Base-by-base conservation (phyloP, 2,113 vertebrate species). In the Conger conger region DNA sequence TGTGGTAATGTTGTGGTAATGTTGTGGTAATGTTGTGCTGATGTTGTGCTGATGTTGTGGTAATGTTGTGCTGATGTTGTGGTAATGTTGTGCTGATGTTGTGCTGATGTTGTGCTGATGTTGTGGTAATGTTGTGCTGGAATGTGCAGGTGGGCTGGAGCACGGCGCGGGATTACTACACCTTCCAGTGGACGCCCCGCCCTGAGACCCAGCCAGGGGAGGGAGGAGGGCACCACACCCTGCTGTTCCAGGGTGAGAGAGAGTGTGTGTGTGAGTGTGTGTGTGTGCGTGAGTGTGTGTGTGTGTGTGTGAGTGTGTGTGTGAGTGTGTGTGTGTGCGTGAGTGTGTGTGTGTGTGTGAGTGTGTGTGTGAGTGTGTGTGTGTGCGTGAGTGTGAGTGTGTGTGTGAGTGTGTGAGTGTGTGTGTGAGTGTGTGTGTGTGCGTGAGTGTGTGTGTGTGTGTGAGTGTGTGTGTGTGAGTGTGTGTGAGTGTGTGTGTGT, bases 141-240 rank as follows among this genome's bases (percentile, higher is more conserved):
- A n/a, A n/a, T 83, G 57, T 89, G 84, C 89, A 99, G 98, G 98
- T 99, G 91, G 98, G 98, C 83, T 99, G 98, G 98, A 99, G 97
- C 94, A 99, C 98, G 54, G 97, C 98, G 81, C 96, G 98, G 89
- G 98, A 99, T 92, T 99, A 99, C 93, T 99, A 98, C 86, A 99
- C 98, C 0, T 99, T 99, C 91, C 95, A 99, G 82, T 99, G 98
- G 98, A 98, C 98, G 79, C 97, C 97, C 63, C 95, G 97, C 96
- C 97, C 97, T 85, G 98, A 99, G 89, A 95, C 96, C 91, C 98
- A 98, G 83, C 93, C 95, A 87, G 96, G 96, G 91, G 97, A 96
- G 88, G 57, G 57, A 18, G 23, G 5, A 63, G 57, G 23, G 20
- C 57, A 63, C 57, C 57, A 63, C 20, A 11, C 57, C 9, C 20